Evolutionary conservation across 92 coral and sea anemone genomes (phyloP).

Genomic region (Nematostella vectensis): DNA sequence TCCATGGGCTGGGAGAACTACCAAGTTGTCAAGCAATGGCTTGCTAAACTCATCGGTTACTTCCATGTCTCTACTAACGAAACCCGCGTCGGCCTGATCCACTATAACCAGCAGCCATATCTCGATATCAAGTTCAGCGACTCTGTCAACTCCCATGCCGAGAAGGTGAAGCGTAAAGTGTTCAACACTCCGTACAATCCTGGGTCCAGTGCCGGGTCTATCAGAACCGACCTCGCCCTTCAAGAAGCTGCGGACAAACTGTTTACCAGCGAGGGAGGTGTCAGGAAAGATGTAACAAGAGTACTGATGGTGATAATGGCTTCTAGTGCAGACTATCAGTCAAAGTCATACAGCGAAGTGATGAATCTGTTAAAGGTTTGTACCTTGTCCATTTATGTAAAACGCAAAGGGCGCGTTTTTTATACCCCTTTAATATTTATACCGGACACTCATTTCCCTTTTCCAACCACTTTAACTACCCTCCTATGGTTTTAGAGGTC

Average conservation of each 20-base stretch:
- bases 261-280: conserved; percentile 73
- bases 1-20: conserved; percentile 55
- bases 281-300: conserved; percentile 65
- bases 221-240: conserved; percentile 76
- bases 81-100: conserved; percentile 79
- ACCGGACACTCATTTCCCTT: too few relatives aligned
- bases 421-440: too few relatives aligned
- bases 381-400: too few relatives aligned
- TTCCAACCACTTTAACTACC: too few relatives aligned
- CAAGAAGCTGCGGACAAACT: conserved; percentile 46
- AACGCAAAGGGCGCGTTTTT: too few relatives aligned
- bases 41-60: conserved; percentile 63
- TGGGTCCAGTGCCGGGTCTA: conserved; percentile 61
- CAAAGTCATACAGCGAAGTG: conserved; percentile 57
- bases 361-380: conserved; percentile 59
- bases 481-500: too few relatives aligned
- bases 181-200: conserved; percentile 51
- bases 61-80: conserved; percentile 65
- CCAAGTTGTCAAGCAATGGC: conserved; percentile 52
- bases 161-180: conserved; percentile 52
- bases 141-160: conserved; percentile 41
- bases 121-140: conserved; percentile 68
- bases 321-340: conserved; percentile 43
- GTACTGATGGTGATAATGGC: conserved; percentile 66
- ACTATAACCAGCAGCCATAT: conserved; percentile 60